Percentiles rank a stretch among this genome's conserved stretches.
Conservation (phyloP, 2,888 invertebrate species). For the Parthenolecanium corni region DNA sequence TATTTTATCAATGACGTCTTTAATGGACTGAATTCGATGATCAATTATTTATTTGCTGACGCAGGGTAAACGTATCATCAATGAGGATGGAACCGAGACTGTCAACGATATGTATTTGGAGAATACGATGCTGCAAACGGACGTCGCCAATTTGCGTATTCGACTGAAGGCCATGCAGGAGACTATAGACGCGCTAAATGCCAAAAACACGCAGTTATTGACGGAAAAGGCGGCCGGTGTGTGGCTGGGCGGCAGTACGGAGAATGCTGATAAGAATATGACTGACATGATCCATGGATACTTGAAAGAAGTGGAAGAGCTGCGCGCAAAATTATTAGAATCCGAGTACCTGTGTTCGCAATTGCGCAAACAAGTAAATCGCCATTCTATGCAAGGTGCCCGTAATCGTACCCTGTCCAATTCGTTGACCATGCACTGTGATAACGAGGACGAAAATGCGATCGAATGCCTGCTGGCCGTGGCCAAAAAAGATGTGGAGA, state of each 20-base stretch:
- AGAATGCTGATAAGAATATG: conserved; percentile 41
- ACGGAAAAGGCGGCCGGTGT: conserved; percentile 54
- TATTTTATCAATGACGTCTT: not conserved
- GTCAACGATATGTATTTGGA: conserved; percentile 93
- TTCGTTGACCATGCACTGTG: conserved; percentile 13
- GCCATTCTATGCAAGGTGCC: conserved; percentile 10
- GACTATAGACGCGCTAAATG: conserved; percentile 75
- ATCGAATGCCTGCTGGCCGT: conserved; percentile 20
- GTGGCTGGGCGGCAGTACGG: conserved; percentile 38
- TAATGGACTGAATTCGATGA: not conserved
- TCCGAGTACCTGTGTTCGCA: conserved; percentile 68
- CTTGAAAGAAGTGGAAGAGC: conserved; percentile 79
- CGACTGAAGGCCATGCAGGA: conserved; percentile 90
- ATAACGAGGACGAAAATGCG: conserved; percentile 16
- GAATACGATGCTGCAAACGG: conserved; percentile 80
- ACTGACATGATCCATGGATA: conserved; percentile 67
- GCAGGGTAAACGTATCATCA: conserved; percentile 75
- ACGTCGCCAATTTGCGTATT: conserved; percentile 74
- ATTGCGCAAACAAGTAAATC: conserved; percentile 42
- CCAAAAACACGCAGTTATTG: conserved; percentile 66
- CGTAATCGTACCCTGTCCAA: conserved; percentile 15
- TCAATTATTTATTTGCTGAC: conserved; percentile 28
- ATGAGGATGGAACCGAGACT: conserved; percentile 73
- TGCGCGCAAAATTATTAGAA: conserved; percentile 77
- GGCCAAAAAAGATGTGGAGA: conserved; percentile 21